Conservation (phyloP, 2,113 vertebrate genomes). For the Hemibates koningsi region DNA sequence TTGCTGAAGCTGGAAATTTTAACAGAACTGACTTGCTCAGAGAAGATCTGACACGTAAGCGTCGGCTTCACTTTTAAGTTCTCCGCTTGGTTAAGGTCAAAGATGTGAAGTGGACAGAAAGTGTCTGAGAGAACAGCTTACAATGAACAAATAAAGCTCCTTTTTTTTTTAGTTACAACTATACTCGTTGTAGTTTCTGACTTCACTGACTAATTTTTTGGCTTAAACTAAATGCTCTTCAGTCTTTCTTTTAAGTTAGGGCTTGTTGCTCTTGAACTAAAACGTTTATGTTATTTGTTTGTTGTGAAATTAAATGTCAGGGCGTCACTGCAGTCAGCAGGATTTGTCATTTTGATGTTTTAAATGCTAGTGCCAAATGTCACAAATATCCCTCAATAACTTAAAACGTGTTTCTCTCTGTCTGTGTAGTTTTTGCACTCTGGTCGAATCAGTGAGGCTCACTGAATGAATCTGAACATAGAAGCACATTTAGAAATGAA, state of each 20-base stretch:
- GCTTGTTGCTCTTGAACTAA: neutral
- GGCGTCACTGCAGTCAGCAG: neutral
- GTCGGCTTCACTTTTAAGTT: neutral
- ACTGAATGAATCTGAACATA: neutral
- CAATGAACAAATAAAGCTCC: neutral
- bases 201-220: neutral
- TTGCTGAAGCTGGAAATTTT: neutral
- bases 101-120: neutral
- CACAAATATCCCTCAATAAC: neutral
- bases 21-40: neutral
- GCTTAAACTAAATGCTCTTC: neutral
- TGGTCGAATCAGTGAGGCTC: rapidly evolving
- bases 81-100: neutral
- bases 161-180: neutral
- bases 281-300: neutral
- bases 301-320: neutral
- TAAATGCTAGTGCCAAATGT: neutral
- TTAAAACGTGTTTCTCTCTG: neutral
- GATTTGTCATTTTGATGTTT: neutral
- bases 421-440: neutral
- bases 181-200: neutral
- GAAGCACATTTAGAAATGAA: neutral
- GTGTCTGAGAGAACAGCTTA: neutral
- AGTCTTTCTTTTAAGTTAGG: neutral
- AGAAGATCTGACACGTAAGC: neutral